Evolutionary conservation across 2,888 invertebrate genomes (phyloP), one percentile per base, ranked within the genome.

Genomic region (Orgyia antiqua): DNA sequence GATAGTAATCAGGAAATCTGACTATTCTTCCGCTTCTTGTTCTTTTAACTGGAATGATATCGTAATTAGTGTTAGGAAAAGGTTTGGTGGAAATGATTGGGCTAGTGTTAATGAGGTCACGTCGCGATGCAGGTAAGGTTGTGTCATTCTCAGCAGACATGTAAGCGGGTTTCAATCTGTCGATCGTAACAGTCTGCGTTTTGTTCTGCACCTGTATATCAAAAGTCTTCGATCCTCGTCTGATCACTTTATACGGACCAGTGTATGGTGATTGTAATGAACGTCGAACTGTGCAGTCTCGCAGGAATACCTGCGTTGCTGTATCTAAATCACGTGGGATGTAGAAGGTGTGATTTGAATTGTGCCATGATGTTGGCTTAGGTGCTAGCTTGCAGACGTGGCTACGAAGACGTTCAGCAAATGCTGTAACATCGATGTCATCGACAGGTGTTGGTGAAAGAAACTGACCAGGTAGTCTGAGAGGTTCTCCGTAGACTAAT

Each of bases 401-500:
- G 6, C 10, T 10, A 7, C 29, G 20, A 5, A 25, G 17, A 10
- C 33, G 13, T 13, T 15, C 15, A 21, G 17, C 13, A 2, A 29
- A n/a, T 8, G 11, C 10, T 1, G 11, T 20, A 10, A 20, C 10
- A n/a, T 33, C 29, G 10, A 13, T 24, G 8, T 5, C 8, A 8
- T 10, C 20, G 8, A 19, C 9, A 4, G 21, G 2, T 4, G 1
- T n/a, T 2, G 24, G 7, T 1, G 19, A 10, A 20, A 32, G 9
- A 12, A 32, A 27, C 17, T 32, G 13, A 6, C 26, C 20, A 21
- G 31, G 20, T 6, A 31, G 9, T 13, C 26, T 20, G 3, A 23
- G 37, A 29, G 51, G 40, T 10, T 27, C 27, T 4, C 53, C 51
- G 27, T 46, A 55, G 0, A 53, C 47, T 1, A 55, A 13, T 15